Base-by-base conservation (phyloP, 1,140 invertebrate species). In the Drosophila lacteicornis region DNA sequence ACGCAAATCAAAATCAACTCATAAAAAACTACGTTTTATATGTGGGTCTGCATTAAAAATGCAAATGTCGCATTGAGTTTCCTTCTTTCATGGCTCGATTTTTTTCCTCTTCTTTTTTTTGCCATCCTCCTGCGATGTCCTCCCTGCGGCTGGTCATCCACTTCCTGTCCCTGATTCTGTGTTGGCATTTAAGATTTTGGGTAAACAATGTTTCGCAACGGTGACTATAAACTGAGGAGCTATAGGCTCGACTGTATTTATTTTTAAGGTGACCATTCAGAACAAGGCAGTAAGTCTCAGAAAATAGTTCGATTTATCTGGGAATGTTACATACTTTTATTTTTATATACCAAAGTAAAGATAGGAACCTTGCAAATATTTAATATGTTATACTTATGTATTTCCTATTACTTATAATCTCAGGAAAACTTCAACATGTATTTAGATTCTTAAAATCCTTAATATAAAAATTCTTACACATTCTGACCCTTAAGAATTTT, bases 11-110 rank as follows among this genome's bases (percentile, higher is more conserved):
- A 90, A 91, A 91, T 91, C 79, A 91, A 82, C 79, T 86, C 68
- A 50, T 77, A 85, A 90, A 86, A 86, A 82, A 82, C 61, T 50
- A 30, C 68, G 70, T 90, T 91, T 77, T 83, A 86, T 91, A 80
- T 85, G 80, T 87, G 87, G 81, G 76, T 92, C 70, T 92, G 87
- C 91, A 92, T 92, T 92, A 92, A 91, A 92, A 92, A 92, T 92
- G 91, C 91, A 92, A 92, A 92, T 92, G 78, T 91, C 86, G 81
- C 85, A 90, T 91, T 76, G 79, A 82, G 56, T 83, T 88, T 79
- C 62, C 70, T 75, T 62, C 49, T 15, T 77, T 80, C 53, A 55
- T 62, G 63, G 45, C 55, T 60, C 50, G 57, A 27, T 53, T 69
- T 70, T 69, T 74, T 53, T 58, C 40, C 9, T 13, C 42, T 50